Percentiles rank a stretch among this genome's conserved stretches.
These are phyloP conservation scores for Desmodus rotundus DNA, from an alignment of 2,113 vertebrate genomes.

Conservation along the genomic window DNA sequence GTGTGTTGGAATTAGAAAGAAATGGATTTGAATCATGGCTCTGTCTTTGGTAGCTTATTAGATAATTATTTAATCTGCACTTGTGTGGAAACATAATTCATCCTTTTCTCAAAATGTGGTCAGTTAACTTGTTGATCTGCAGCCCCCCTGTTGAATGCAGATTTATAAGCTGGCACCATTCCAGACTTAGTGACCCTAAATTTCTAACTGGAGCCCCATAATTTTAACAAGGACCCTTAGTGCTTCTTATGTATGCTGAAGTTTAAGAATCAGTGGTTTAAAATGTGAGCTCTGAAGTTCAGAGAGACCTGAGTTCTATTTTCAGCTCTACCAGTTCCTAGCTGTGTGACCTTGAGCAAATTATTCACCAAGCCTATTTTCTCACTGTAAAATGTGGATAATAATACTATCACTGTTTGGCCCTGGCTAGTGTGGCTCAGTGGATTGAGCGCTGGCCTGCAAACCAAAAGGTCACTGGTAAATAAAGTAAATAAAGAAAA, in stretches of 20 bases:
- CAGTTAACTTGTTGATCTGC: not conserved
- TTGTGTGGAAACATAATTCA: not conserved
- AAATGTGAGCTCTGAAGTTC: not conserved
- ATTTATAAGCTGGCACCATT: not conserved
- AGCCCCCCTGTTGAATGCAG: not conserved
- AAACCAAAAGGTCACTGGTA: too few species aligned
- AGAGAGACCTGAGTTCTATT: not conserved
- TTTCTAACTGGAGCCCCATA: not conserved
- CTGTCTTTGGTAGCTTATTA: not conserved
- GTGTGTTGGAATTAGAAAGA: not conserved
- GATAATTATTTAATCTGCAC: not conserved
- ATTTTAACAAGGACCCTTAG: not conserved
- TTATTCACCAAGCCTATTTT: not conserved
- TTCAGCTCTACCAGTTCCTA: not conserved
- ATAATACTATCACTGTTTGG: not conserved
- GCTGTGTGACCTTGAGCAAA: not conserved
- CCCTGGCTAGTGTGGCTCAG: too few species aligned
- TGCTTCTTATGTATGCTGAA: not conserved
- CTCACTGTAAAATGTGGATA: not conserved
- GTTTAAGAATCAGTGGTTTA: conserved; percentile 6
- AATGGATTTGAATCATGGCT: not conserved
- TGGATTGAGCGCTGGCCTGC: too few species aligned
- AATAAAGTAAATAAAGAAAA: too few species aligned
- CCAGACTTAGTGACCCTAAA: not conserved
- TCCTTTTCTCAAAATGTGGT: conserved; percentile 7